phyloP scores from a whole-genome alignment of 2,888 invertebrate species.

The Athripsodes cinereus region DNA sequence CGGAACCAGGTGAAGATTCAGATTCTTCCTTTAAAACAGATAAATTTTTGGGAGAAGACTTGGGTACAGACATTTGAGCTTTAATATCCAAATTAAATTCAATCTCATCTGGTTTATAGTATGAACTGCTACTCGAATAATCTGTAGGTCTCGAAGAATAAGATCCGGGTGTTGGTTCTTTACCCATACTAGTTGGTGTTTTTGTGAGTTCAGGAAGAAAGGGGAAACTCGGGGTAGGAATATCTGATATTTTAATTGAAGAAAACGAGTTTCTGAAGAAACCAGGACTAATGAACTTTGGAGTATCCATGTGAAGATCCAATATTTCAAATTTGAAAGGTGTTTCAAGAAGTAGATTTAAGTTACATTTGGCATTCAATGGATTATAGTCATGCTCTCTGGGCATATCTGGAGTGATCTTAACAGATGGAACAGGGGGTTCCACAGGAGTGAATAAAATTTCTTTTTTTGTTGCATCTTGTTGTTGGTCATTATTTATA shows the following conservation, averaged over 20 bases:
- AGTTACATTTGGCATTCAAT: slow-evolving; percentile 43
- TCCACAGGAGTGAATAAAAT: slow-evolving; percentile 1
- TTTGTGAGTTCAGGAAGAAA: slow-evolving; percentile 26
- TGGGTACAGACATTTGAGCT: slow-evolving; percentile 19
- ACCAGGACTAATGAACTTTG: slow-evolving; percentile 47
- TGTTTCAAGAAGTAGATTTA: slow-evolving; percentile 51
- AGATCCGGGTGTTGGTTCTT: slow-evolving; percentile 39
- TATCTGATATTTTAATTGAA: slow-evolving; percentile 52
- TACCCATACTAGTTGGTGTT: slow-evolving; percentile 45
- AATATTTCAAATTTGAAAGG: slow-evolving; percentile 50
- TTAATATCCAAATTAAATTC: slow-evolving; percentile 36
- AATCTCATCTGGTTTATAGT: slow-evolving; percentile 58
- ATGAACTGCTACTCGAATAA: slow-evolving; percentile 57
- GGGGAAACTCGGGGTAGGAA: slow-evolving; percentile 50
- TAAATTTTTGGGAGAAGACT: slow-evolving; percentile 2
- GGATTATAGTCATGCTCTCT: slow-evolving; percentile 41
- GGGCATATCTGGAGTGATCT: slow-evolving; percentile 43
- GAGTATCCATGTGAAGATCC: slow-evolving; percentile 51
- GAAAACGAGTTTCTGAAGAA: slow-evolving; percentile 42
- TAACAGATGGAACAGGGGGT: slow-evolving; percentile 21
- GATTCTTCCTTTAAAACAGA: slow-evolving; percentile 3
- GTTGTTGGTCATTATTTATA: background rate
- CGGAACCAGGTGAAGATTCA: background rate
- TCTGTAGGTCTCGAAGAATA: slow-evolving; percentile 49
- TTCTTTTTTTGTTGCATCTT: background rate